A percentile compares a stretch with the other conserved stretches of the same genome.
These are phyloP conservation scores for Crotalus viridis DNA, from an alignment of 2,113 vertebrate species.

Conservation along the genomic window DNA sequence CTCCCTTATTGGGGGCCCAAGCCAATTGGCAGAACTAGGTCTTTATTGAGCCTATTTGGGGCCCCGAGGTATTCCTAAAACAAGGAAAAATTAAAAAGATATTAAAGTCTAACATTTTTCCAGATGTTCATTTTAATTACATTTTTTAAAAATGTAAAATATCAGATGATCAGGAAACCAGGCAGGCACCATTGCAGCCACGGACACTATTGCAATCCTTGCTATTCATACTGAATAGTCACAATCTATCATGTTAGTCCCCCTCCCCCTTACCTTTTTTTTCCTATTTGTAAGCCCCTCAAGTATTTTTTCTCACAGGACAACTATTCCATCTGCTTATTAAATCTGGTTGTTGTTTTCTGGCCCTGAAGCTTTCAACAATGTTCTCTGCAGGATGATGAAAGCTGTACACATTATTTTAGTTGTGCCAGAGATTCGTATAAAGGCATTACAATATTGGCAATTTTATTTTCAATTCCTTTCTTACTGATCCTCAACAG, in stretches of 20 bases:
- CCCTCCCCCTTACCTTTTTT: neutral
- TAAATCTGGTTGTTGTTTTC: neutral
- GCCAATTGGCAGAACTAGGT: neutral
- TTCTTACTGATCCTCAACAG: neutral
- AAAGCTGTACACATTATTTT: neutral
- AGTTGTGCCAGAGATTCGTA: neutral
- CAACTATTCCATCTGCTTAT: neutral
- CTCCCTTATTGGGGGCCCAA: neutral
- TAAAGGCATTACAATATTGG: neutral
- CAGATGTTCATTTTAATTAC: neutral
- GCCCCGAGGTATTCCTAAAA: neutral
- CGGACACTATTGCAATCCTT: neutral
- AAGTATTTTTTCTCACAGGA: neutral
- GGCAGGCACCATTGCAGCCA: neutral
- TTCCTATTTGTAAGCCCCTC: neutral
- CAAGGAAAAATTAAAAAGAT: neutral
- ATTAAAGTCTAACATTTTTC: neutral
- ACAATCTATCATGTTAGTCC: neutral
- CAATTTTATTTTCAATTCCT: neutral
- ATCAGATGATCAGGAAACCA: neutral
- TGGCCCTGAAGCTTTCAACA: neutral
- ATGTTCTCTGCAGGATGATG: neutral
- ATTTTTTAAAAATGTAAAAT: neutral
- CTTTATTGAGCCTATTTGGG: neutral
- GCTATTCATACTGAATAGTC: neutral